These are phyloP conservation scores for Thymelicus sylvestris DNA, from an alignment of 2,888 invertebrate genomes.

Conservation along the genomic window DNA sequence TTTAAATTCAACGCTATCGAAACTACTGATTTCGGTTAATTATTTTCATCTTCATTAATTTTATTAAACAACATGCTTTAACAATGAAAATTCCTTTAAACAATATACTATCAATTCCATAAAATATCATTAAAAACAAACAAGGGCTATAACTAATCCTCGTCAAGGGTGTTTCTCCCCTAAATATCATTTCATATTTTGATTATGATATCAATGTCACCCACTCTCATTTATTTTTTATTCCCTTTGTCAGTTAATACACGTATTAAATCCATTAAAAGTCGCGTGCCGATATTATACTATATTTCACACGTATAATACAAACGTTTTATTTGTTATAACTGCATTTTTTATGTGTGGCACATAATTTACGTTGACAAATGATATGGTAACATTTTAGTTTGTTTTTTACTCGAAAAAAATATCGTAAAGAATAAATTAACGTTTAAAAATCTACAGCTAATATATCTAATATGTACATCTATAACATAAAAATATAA, in stretches of 20 bases:
- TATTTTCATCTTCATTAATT: no score
- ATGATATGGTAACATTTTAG: conserved; percentile 4
- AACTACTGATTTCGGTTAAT: no score
- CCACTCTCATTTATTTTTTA: conserved; percentile 65
- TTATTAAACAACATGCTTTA: no score
- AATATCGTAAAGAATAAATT: not conserved
- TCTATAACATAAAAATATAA: no score
- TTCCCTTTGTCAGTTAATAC: conserved; percentile 77
- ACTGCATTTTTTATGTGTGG: conserved; percentile 55
- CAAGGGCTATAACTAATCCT: conserved; percentile 59
- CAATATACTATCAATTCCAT: conserved; percentile 38
- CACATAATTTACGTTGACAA: conserved; percentile 47
- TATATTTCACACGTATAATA: conserved; percentile 75
- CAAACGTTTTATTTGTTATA: conserved; percentile 61
- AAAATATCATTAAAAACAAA: conserved; percentile 72
- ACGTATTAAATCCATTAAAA: conserved; percentile 80
- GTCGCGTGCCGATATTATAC: conserved; percentile 76
- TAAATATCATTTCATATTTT: conserved; percentile 82
- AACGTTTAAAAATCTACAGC: no score
- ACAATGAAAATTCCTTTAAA: conserved; percentile 1
- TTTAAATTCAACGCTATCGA: no score
- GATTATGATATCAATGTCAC: conserved; percentile 83
- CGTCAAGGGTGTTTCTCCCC: conserved; percentile 61
- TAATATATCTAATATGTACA: no score
- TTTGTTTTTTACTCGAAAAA: not conserved